phyloP scores from a whole-genome alignment of 2,888 invertebrate genomes.

The Hypselothyrea guttata region DNA sequence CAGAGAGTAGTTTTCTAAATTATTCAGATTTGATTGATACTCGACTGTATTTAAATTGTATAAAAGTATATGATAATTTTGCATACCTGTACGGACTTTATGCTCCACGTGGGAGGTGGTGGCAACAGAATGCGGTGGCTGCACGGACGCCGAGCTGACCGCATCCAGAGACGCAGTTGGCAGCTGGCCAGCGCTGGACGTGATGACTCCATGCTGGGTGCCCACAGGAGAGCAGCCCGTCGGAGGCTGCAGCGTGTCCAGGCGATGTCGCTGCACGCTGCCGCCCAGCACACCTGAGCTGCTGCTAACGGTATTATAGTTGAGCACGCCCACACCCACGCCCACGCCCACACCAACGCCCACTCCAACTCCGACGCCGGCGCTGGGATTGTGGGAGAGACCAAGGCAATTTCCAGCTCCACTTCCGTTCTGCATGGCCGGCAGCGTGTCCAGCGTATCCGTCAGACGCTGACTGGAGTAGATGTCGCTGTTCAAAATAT shows the following conservation, averaged over 20 bases:
- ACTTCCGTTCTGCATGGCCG: slow-evolving; percentile 76
- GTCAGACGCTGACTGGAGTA: slow-evolving; percentile 81
- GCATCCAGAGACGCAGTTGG: slow-evolving; percentile 49
- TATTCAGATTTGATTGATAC: too few species aligned
- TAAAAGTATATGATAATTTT: too few species aligned
- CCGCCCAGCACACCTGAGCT: slow-evolving; percentile 78
- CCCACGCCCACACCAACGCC: slow-evolving; percentile 61
- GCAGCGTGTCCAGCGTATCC: slow-evolving; percentile 79
- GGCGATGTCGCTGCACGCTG: slow-evolving; percentile 80
- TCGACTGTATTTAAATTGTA: too few species aligned
- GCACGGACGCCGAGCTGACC: slow-evolving; percentile 54
- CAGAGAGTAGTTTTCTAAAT: too few species aligned
- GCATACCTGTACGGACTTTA: slow-evolving; percentile 67
- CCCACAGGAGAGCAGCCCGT: slow-evolving; percentile 78
- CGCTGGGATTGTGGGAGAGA: slow-evolving; percentile 74
- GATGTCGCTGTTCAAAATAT: slow-evolving; percentile 76
- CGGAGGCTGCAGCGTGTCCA: slow-evolving; percentile 80
- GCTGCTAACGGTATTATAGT: slow-evolving; percentile 75
- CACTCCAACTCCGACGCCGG: slow-evolving; percentile 58
- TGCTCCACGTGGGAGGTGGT: slow-evolving; percentile 70
- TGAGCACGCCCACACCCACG: slow-evolving; percentile 53
- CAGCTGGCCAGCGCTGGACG: slow-evolving; percentile 72
- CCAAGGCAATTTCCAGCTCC: slow-evolving; percentile 79
- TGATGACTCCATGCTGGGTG: slow-evolving; percentile 79
- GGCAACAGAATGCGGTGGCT: slow-evolving; percentile 53